Evolutionary conservation across 92 coral and sea anemone genomes (phyloP).

Genomic region (Nematostella vectensis): DNA sequence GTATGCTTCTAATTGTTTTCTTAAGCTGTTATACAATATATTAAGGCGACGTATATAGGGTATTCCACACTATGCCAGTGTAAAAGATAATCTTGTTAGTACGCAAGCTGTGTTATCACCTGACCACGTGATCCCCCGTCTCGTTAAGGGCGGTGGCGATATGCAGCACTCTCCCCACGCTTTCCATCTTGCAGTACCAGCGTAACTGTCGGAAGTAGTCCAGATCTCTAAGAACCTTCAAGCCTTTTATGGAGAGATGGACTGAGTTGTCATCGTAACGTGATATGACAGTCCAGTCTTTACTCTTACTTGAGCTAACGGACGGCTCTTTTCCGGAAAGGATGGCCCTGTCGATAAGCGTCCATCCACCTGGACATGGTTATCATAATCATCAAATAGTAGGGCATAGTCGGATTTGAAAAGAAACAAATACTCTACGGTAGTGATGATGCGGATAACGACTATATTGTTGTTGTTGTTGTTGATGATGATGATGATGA

Average conservation of each 20-base stretch:
- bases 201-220: conserved; percentile 18
- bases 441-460: too few relatives aligned
- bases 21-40: too few relatives aligned
- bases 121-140: conserved; percentile 13
- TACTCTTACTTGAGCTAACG: not conserved
- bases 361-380: conserved; percentile 24
- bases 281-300: not conserved
- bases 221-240: not conserved
- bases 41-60: too few relatives aligned
- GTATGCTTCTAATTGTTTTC: too few relatives aligned
- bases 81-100: too few relatives aligned
- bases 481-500: too few relatives aligned
- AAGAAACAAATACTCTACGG: too few relatives aligned
- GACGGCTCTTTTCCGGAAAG: not conserved
- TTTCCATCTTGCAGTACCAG: conserved; percentile 10
- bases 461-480: too few relatives aligned
- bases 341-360: conserved; percentile 9
- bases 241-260: conserved; percentile 1
- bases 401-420: not conserved
- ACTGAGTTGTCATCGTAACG: not conserved
- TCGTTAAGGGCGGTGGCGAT: conserved; percentile 7
- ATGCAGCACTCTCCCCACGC: conserved; percentile 7
- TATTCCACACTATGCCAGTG: too few relatives aligned
- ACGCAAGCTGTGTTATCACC: not conserved
- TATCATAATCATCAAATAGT: too few relatives aligned